A percentile compares a stretch with the other conserved stretches of the same genome.
These are phyloP conservation scores for Emydocephalus ijimae DNA, from an alignment of 2,113 vertebrate genomes.

Conservation along the genomic window DNA sequence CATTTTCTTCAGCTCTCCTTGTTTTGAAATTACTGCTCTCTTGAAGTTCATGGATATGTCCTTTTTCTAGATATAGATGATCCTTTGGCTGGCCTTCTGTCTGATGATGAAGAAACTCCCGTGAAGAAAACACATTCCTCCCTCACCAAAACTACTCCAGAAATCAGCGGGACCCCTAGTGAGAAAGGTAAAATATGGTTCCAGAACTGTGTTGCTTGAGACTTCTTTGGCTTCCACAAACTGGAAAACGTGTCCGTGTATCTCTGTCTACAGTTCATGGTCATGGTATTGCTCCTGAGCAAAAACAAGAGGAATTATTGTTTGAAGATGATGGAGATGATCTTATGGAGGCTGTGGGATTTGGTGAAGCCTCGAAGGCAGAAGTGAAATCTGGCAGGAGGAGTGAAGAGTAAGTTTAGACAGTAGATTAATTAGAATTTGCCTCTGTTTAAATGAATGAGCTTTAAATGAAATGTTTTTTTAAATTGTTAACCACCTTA, in stretches of 20 bases:
- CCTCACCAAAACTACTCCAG: slow-evolving; percentile 17
- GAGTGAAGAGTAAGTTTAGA: slow-evolving; percentile 55
- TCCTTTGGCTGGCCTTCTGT: slow-evolving; percentile 70
- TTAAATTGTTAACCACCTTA: background rate
- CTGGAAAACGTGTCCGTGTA: background rate
- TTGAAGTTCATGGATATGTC: slow-evolving; percentile 29
- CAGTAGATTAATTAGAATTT: background rate
- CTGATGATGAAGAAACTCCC: slow-evolving; percentile 68
- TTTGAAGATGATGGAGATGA: slow-evolving; percentile 82
- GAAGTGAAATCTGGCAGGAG: slow-evolving; percentile 42
- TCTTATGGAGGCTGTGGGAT: slow-evolving; percentile 78
- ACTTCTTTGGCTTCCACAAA: background rate
- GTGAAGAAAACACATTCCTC: slow-evolving; percentile 43
- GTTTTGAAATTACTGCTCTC: background rate
- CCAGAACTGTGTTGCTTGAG: background rate
- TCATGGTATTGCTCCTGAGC: slow-evolving; percentile 1
- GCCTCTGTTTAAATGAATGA: background rate
- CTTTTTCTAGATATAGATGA: slow-evolving; percentile 66
- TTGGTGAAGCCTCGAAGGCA: slow-evolving; percentile 65
- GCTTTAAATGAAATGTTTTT: background rate
- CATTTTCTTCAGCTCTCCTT: background rate
- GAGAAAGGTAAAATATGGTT: slow-evolving; percentile 56
- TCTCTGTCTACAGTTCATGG: slow-evolving; percentile 2
- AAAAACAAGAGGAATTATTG: slow-evolving; percentile 57
- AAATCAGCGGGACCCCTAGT: slow-evolving; percentile 10